phyloP scores from a whole-genome alignment of 2,113 vertebrate genomes.

The Apus apus region DNA sequence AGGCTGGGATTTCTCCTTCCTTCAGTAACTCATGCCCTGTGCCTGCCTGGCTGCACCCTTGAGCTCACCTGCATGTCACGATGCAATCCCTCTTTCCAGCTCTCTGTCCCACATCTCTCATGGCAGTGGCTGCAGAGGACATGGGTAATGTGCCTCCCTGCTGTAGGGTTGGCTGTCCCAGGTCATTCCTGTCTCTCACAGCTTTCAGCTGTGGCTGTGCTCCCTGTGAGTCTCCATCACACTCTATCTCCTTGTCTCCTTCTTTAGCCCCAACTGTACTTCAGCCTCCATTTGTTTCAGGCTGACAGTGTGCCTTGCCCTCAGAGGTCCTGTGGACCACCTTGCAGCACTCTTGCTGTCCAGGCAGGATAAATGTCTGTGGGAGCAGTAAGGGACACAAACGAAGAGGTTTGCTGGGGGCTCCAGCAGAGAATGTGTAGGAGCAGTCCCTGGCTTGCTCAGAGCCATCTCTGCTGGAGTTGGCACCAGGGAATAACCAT shows the following conservation, averaged over 20 bases:
- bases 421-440: neutral
- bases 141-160: neutral
- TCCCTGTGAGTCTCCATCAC: accelerated
- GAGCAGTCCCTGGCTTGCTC: neutral
- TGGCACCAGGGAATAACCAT: neutral
- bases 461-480: neutral
- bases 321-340: neutral
- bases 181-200: neutral
- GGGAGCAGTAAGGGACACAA: neutral
- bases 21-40: neutral
- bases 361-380: neutral
- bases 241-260: neutral
- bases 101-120: neutral
- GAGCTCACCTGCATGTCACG: accelerated
- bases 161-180: neutral
- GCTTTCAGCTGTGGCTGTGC: neutral
- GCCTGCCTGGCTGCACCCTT: neutral
- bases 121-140: neutral
- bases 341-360: neutral
- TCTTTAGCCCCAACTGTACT: neutral
- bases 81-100: neutral
- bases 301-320: neutral
- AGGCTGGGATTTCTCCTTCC: neutral
- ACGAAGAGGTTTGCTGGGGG: neutral
- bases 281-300: neutral